Evolutionary conservation across 2,888 invertebrate genomes (phyloP).

Genomic region (Ophraella communa): DNA sequence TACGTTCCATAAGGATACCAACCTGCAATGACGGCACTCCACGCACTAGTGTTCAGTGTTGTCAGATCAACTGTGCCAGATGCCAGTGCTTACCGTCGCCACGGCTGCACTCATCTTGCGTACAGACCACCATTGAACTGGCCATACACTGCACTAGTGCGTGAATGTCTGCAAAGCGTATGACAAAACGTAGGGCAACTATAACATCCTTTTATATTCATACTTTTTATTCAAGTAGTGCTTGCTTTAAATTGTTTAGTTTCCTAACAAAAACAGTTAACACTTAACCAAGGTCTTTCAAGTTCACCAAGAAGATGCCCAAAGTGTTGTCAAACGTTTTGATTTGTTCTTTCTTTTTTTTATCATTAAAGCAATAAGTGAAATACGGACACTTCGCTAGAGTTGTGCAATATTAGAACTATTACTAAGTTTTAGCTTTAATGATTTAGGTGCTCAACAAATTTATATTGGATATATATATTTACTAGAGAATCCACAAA

Average conservation of each 20-base stretch:
- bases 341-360: neutral
- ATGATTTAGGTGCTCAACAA: conserved; percentile 61
- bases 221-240: too few relatives aligned
- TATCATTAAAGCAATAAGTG: conserved; percentile 47
- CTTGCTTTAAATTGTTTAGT: too few relatives aligned
- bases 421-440: conserved; percentile 60
- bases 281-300: neutral
- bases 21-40: conserved; percentile 76
- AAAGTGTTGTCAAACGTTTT: neutral
- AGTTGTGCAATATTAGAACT: conserved; percentile 62
- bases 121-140: conserved; percentile 47
- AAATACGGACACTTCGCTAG: conserved; percentile 58
- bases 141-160: conserved; percentile 45
- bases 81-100: conserved; percentile 48
- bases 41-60: conserved; percentile 67
- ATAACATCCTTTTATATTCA: too few relatives aligned
- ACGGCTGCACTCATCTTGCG: conserved; percentile 47
- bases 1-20: conserved; percentile 74
- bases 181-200: neutral
- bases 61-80: conserved; percentile 48
- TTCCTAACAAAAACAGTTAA: neutral
- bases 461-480: conserved; percentile 48
- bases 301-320: neutral
- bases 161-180: conserved; percentile 27
- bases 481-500: conserved; percentile 40